Base-by-base conservation (phyloP, 2,113 vertebrate genomes). In the Dipodomys merriami region DNA sequence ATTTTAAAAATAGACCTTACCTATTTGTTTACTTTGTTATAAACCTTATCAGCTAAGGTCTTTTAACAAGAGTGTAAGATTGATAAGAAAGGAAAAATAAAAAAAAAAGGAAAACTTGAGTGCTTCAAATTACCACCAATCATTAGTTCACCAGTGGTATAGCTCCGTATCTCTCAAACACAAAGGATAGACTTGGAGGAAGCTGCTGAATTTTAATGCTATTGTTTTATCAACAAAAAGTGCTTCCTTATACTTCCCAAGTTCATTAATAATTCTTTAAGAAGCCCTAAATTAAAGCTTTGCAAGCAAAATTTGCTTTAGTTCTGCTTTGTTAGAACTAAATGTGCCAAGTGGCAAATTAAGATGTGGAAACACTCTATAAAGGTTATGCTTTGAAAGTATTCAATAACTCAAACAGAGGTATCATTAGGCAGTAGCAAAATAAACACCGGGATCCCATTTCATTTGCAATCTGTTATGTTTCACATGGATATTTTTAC, bases 201-300 rank as follows among this genome's bases (percentile, higher is more conserved):
- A 73, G 65, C 79, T 77, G 77, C 77, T 97, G 85, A 71, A 95
- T 97, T 97, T 96, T 95, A 97, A 96, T 91, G 76, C 15, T 53
- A 62, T 46, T 94, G 92, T 90, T 97, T 96, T 80, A 96, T 96
- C 96, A 97, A 97, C 71, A 96, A 91, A 72, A 80, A 95, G 35
- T 30, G 72, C 30, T 94, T 95, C 6, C 20, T 15, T 82, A 93
- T 72, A 83, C 84, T 94, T 97, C 92, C 30, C 0, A 39, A 94
- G 71, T 96, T 97, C 96, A 95, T 97, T 97, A 98, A 95, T 96
- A 97, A 98, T 91, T 94, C 94, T 95, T 88, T 96, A 96, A 92
- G 84, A 85, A 49, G 35, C 85, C 60, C 78, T 83, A 88, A 81
- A 96, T 94, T 95, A 96, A 96, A 96, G 82, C 83, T 83, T 95